Conservation (phyloP, 2,113 vertebrate genomes). For the Recurvirostra avosetta region DNA sequence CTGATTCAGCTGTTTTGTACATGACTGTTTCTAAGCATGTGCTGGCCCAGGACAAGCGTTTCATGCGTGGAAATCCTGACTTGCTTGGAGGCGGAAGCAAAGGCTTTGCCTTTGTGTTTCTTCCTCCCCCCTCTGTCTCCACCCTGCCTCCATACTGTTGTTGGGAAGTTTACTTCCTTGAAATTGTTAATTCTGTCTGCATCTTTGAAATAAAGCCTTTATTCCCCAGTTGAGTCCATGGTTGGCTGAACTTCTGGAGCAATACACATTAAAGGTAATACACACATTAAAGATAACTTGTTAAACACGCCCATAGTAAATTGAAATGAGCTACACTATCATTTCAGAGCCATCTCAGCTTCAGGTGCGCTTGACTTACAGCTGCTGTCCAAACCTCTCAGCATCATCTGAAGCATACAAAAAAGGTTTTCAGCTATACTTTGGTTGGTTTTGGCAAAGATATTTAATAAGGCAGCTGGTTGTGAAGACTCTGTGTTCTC, state of each 20-base stretch:
- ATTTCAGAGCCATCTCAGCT: not conserved
- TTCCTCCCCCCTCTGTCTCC: not conserved
- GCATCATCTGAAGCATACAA: not conserved
- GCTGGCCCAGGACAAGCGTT: not conserved
- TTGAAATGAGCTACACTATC: rapidly evolving
- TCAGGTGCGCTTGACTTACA: not conserved
- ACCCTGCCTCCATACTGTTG: not conserved
- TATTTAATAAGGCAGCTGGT: not conserved
- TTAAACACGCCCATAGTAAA: not conserved
- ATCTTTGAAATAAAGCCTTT: not conserved
- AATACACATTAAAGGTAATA: not conserved
- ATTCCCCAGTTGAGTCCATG: not conserved
- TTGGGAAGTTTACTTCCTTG: not conserved
- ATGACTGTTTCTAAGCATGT: not conserved
- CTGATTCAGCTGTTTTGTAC: not conserved
- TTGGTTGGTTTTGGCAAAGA: not conserved
- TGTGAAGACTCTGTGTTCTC: not conserved
- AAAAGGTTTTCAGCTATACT: not conserved
- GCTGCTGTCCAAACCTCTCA: not conserved
- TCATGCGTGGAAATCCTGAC: not conserved
- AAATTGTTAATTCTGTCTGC: not conserved
- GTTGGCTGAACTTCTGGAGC: not conserved
- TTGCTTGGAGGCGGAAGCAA: not conserved
- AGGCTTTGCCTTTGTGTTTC: not conserved
- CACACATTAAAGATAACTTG: not conserved